Evolutionary conservation across 1,140 invertebrate genomes (phyloP).

Genomic region (Bemisia tabaci): DNA sequence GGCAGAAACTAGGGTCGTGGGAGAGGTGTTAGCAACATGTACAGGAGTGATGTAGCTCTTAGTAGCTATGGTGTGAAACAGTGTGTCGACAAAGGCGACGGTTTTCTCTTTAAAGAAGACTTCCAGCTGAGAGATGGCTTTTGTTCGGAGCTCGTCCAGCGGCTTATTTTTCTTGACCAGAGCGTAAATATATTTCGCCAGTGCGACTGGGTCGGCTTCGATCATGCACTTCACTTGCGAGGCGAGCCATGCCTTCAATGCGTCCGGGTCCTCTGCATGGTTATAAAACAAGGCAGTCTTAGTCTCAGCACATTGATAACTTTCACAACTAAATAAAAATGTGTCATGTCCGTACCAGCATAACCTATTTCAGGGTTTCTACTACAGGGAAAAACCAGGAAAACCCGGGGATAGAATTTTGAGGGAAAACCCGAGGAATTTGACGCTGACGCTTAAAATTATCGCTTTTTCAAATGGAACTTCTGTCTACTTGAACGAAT

Average conservation of each 20-base stretch:
- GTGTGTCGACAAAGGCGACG: not conserved
- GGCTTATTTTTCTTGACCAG: slow-evolving; percentile 92
- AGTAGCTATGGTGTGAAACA: not conserved
- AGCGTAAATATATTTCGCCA: slow-evolving; percentile 93
- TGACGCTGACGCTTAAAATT: no score
- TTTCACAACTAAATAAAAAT: no score
- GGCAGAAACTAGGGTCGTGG: no score
- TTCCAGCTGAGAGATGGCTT: slow-evolving; percentile 86
- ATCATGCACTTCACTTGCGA: slow-evolving; percentile 33
- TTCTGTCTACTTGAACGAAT: no score
- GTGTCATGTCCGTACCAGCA: no score
- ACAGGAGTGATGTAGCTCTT: not conserved
- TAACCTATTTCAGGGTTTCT: no score
- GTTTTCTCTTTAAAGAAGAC: slow-evolving; percentile 66
- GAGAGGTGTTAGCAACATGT: not conserved
- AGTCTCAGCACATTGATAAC: no score
- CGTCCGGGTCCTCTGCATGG: not conserved
- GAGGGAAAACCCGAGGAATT: no score
- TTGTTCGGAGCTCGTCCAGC: slow-evolving; percentile 64
- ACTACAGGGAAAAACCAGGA: no score
- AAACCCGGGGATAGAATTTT: no score
- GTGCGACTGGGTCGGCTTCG: slow-evolving; percentile 89
- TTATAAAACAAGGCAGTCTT: not conserved
- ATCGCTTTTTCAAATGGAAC: no score
- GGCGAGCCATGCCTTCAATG: not conserved